Conservation (phyloP, 2,888 invertebrate genomes). For the Ditylenchus weischeri region DNA sequence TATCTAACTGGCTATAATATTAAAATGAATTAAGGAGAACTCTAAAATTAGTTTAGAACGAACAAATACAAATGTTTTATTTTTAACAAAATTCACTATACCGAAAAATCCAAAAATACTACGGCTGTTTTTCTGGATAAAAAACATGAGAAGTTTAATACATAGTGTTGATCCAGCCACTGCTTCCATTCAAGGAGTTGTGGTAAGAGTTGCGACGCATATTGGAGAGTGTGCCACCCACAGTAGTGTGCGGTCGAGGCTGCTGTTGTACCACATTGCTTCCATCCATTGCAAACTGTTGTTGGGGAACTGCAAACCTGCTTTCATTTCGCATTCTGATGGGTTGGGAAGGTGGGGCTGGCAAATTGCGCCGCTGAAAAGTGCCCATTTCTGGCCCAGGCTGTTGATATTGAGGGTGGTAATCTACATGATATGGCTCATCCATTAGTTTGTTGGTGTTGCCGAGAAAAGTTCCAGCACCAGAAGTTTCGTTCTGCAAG, state of each 20-base stretch:
- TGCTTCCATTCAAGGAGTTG: conserved; percentile 28
- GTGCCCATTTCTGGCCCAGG: background rate
- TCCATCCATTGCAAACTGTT: background rate
- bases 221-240: conserved; percentile 4
- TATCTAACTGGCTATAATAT: too few relatives aligned
- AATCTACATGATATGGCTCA: background rate
- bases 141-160: background rate
- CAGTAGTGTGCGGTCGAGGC: background rate
- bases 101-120: too few relatives aligned
- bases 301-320: background rate
- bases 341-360: background rate
- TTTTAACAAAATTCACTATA: too few relatives aligned
- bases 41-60: too few relatives aligned
- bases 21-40: too few relatives aligned
- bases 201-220: conserved; percentile 33
- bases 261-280: background rate
- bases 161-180: conserved; percentile 18
- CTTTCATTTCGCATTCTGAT: conserved; percentile 2
- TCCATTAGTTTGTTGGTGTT: background rate
- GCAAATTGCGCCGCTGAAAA: background rate
- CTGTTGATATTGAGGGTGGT: conserved; percentile 3
- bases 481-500: conserved; percentile 20
- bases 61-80: too few relatives aligned
- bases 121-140: too few relatives aligned
- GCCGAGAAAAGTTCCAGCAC: background rate